These are phyloP conservation scores for Aphyosemion australe DNA, from an alignment of 2,113 vertebrate genomes.

Conservation along the genomic window DNA sequence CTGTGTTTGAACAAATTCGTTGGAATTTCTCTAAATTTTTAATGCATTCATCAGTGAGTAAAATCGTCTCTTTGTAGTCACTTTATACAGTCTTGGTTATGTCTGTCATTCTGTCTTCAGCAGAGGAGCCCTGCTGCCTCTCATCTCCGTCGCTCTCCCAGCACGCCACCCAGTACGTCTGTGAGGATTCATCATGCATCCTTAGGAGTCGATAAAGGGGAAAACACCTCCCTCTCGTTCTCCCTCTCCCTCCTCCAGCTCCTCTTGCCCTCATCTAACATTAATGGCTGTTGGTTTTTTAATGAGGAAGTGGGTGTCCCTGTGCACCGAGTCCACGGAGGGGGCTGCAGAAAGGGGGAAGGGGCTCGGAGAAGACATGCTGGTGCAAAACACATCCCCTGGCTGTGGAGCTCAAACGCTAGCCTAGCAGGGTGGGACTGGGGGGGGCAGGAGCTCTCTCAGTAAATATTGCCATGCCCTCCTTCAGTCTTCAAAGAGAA, in stretches of 20 bases:
- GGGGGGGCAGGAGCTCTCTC: constrained; percentile 31
- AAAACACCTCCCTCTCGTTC: constrained; percentile 67
- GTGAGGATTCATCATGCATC: constrained; percentile 75
- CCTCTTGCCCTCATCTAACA: constrained; percentile 82
- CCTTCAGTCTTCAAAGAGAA: constrained; percentile 67
- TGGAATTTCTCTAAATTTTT: constrained; percentile 25
- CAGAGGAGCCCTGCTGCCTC: constrained; percentile 53
- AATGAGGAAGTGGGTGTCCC: constrained; percentile 79
- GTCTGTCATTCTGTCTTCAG: constrained; percentile 54
- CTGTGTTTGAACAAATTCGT: constrained; percentile 22
- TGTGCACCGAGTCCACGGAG: constrained; percentile 64
- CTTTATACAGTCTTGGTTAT: constrained; percentile 38
- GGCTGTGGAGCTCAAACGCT: constrained; percentile 69
- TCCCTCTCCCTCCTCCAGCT: constrained; percentile 64
- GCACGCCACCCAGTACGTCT: constrained; percentile 65
- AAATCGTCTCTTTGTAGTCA: constrained; percentile 29
- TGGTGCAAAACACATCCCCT: constrained; percentile 68
- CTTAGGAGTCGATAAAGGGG: constrained; percentile 77
- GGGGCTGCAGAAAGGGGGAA: constrained; percentile 40
- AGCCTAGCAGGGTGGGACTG: constrained; percentile 62
- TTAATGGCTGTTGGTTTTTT: constrained; percentile 83
- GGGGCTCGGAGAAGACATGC: constrained; percentile 34
- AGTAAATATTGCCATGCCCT: constrained; percentile 76
- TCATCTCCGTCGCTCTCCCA: constrained; percentile 62
- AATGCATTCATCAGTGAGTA: constrained; percentile 37